A percentile compares a stretch with the other conserved stretches of the same genome.
These are phyloP conservation scores for Pogona vitticeps DNA, from an alignment of 2,113 vertebrate genomes.

Conservation along the genomic window DNA sequence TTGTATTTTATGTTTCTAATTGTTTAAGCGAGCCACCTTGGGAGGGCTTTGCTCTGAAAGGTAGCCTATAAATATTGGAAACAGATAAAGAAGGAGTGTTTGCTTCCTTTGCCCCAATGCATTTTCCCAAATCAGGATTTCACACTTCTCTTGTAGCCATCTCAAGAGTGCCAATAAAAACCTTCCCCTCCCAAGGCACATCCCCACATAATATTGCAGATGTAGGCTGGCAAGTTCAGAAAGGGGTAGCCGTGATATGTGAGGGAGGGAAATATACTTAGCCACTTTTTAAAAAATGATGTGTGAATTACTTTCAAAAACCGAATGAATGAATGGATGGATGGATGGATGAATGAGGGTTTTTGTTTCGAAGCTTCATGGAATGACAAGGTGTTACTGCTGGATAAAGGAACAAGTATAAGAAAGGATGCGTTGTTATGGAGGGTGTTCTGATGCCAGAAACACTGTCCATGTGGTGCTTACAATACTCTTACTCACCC, in stretches of 20 bases:
- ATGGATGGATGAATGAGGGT: not conserved
- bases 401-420: not conserved
- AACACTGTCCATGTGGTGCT: not conserved
- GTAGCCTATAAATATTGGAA: not conserved
- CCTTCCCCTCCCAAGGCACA: not conserved
- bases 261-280: no score
- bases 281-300: not conserved
- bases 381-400: not conserved
- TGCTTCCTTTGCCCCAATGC: not conserved
- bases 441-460: not conserved
- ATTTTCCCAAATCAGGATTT: not conserved
- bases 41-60: not conserved
- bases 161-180: not conserved
- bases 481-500: not conserved
- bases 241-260: no score
- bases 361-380: not conserved
- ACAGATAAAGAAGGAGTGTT: not conserved
- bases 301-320: no score
- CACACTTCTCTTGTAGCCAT: not conserved
- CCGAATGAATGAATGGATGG: no score
- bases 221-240: not conserved
- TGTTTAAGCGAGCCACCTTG: not conserved
- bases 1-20: constrained; percentile 2
- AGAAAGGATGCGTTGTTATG: not conserved
- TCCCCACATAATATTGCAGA: not conserved